Conservation (phyloP, 2,888 invertebrate genomes). For the Anorthoa munda region DNA sequence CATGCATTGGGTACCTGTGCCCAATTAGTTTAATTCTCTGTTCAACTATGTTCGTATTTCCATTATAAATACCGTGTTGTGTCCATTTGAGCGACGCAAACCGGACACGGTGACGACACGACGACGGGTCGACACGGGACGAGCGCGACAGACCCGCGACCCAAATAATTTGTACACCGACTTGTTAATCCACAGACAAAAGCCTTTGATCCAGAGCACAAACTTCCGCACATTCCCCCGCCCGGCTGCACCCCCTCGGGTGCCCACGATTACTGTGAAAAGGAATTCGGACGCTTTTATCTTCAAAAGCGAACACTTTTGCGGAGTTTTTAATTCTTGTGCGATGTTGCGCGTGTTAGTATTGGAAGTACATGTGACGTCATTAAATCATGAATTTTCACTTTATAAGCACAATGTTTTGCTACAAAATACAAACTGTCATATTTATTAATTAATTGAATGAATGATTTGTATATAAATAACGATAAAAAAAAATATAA, state of each 20-base stretch:
- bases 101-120: not conserved
- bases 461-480: no score
- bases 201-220: constrained; percentile 82
- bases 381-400: no score
- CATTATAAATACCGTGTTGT: no score
- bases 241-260: not conserved
- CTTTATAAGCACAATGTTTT: no score
- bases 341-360: constrained; percentile 37
- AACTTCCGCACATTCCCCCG: constrained; percentile 67
- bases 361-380: no score
- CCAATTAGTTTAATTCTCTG: not conserved
- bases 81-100: not conserved
- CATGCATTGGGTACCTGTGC: not conserved
- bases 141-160: constrained; percentile 44
- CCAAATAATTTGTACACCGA: constrained; percentile 75
- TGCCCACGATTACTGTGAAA: constrained; percentile 67
- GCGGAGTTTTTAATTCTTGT: constrained; percentile 67
- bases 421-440: no score
- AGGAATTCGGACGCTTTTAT: constrained; percentile 75
- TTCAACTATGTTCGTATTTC: not conserved
- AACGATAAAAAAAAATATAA: no score
- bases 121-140: not conserved
- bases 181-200: constrained; percentile 83
- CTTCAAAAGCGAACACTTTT: constrained; percentile 72
- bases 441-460: no score